These are phyloP conservation scores for Anguilla rostrata DNA, from an alignment of 2,113 vertebrate species.

Conservation along the genomic window DNA sequence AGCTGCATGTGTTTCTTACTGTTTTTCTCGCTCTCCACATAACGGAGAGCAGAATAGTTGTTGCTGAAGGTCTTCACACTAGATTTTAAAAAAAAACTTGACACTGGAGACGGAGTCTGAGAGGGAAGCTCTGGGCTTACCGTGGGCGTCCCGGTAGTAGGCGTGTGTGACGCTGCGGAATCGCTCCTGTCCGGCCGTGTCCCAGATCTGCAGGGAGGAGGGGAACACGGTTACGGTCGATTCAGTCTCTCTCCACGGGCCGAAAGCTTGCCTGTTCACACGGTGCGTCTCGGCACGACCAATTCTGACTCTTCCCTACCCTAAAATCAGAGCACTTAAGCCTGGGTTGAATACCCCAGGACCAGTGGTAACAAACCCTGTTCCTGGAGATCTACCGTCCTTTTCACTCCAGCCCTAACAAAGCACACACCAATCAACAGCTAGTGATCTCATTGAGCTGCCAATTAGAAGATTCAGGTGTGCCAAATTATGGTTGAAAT, in stretches of 20 bases:
- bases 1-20: background rate
- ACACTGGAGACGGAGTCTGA: background rate
- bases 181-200: constrained; percentile 89
- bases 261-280: background rate
- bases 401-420: too few relatives aligned
- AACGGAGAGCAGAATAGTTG: background rate
- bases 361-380: too few relatives aligned
- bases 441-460: too few relatives aligned
- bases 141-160: constrained; percentile 89
- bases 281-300: too few relatives aligned
- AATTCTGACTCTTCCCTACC: too few relatives aligned
- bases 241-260: background rate
- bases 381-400: too few relatives aligned
- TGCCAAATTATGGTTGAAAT: too few relatives aligned
- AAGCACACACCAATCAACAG: too few relatives aligned
- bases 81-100: background rate
- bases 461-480: too few relatives aligned
- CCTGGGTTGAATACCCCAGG: background rate
- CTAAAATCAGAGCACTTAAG: background rate
- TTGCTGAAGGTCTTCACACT: background rate
- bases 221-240: background rate
- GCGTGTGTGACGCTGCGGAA: constrained; percentile 90
- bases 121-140: constrained; percentile 62
- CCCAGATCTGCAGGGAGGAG: constrained; percentile 77
- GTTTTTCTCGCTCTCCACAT: too few relatives aligned